Conservation (phyloP, 92 coral and sea anemone species). For the Zoanthus sansibaricus region DNA sequence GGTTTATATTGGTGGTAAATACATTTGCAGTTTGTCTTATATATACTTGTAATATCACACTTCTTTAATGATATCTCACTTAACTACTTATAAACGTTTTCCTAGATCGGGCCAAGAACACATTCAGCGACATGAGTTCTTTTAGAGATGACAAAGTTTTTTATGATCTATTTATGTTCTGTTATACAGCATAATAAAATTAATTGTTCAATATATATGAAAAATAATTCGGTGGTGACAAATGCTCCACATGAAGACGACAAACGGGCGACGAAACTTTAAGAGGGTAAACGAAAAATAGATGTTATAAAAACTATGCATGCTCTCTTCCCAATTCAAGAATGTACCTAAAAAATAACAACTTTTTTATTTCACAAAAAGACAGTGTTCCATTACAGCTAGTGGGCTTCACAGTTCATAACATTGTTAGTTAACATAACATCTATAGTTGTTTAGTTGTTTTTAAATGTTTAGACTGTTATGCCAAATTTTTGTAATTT, state of each 20-base stretch:
- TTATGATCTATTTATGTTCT: neutral
- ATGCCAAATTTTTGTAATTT: neutral
- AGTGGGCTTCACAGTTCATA: too few relatives aligned
- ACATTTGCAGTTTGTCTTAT: too few relatives aligned
- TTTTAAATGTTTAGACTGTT: neutral
- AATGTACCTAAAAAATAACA: neutral
- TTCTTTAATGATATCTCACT: neutral
- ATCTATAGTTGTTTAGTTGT: neutral
- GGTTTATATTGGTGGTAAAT: neutral
- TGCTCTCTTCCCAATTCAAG: neutral
- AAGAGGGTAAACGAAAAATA: neutral
- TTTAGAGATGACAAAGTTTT: neutral
- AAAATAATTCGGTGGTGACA: constrained; percentile 33
- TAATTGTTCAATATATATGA: constrained; percentile 2
- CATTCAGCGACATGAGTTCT: neutral
- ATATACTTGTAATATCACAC: neutral
- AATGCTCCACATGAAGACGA: constrained; percentile 33
- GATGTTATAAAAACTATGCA: neutral
- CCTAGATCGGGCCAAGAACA: neutral
- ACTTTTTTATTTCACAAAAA: neutral
- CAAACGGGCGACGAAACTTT: constrained; percentile 17
- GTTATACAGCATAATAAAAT: neutral
- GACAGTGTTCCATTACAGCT: too few relatives aligned
- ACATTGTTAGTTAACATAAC: neutral
- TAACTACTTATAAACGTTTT: neutral